A percentile compares a stretch with the other conserved stretches of the same genome.
Conservation (phyloP, 2,113 vertebrate species). For the Sardina pilchardus region DNA sequence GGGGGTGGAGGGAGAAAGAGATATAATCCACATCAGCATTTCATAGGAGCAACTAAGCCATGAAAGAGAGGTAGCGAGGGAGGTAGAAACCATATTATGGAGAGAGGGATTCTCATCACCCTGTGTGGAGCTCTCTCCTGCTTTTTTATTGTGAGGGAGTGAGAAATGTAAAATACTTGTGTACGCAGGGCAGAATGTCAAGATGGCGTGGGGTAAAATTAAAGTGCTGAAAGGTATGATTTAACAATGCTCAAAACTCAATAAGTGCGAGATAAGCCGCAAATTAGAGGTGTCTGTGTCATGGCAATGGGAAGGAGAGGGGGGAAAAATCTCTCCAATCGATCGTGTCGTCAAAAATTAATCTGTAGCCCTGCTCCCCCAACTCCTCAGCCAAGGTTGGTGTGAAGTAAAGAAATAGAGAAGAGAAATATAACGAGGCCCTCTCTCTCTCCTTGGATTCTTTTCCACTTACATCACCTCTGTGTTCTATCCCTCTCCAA, state of each 20-base stretch:
- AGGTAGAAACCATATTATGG: slow-evolving; percentile 59
- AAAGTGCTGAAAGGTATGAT: slow-evolving; percentile 93
- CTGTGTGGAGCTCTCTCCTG: slow-evolving; percentile 44
- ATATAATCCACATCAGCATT: slow-evolving; percentile 36
- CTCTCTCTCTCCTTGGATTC: background rate
- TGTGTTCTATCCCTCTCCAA: slow-evolving; percentile 21
- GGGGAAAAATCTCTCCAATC: slow-evolving; percentile 78
- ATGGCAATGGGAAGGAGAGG: slow-evolving; percentile 71
- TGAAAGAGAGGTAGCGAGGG: slow-evolving; percentile 26
- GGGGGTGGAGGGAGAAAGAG: slow-evolving; percentile 9
- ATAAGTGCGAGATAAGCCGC: slow-evolving; percentile 90
- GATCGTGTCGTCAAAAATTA: slow-evolving; percentile 90
- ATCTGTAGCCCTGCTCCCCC: slow-evolving; percentile 83
- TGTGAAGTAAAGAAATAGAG: slow-evolving; percentile 79
- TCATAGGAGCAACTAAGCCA: slow-evolving; percentile 30
- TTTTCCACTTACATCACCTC: background rate
- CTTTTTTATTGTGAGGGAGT: background rate
- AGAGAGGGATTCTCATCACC: slow-evolving; percentile 57
- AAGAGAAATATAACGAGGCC: slow-evolving; percentile 50
- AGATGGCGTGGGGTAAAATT: slow-evolving; percentile 79
- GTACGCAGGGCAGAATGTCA: slow-evolving; percentile 78
- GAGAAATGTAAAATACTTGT: slow-evolving; percentile 64
- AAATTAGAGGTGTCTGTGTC: slow-evolving; percentile 88
- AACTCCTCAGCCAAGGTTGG: slow-evolving; percentile 78
- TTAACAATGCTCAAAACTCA: slow-evolving; percentile 92